phyloP scores from a whole-genome alignment of 2,797 vertebrate species.

The Myotis myotis region DNA sequence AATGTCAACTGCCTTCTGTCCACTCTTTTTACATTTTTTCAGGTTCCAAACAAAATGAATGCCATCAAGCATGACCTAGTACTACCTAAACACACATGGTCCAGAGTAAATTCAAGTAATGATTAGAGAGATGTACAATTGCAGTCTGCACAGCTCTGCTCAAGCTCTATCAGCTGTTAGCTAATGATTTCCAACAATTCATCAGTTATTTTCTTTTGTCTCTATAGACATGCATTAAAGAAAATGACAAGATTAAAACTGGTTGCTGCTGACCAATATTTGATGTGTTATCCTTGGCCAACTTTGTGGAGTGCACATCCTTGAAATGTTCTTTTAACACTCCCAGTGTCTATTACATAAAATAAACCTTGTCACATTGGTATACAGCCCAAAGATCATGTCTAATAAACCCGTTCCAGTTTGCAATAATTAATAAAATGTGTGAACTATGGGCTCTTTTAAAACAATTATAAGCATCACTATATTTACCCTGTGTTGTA shows the following conservation, averaged over 20 bases:
- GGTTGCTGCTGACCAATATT: background rate
- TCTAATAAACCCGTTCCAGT: background rate
- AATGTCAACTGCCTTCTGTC: background rate
- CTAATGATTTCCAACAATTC: slow-evolving; percentile 28
- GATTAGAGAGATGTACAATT: slow-evolving; percentile 30
- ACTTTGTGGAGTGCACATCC: background rate
- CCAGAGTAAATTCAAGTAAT: slow-evolving; percentile 44
- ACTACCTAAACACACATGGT: background rate
- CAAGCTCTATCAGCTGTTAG: slow-evolving; percentile 42
- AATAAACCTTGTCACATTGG: background rate
- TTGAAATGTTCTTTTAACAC: slow-evolving; percentile 5
- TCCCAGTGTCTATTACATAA: background rate
- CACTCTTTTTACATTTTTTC: background rate
- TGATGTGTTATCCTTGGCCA: background rate
- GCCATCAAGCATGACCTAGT: background rate
- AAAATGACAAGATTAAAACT: slow-evolving; percentile 4
- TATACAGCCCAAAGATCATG: background rate
- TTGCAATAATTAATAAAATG: slow-evolving; percentile 19
- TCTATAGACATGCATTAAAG: background rate
- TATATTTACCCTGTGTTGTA: background rate
- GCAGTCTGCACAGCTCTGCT: background rate
- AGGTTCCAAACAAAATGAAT: slow-evolving; percentile 62
- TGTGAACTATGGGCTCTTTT: background rate
- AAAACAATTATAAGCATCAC: background rate
- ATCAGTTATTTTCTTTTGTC: slow-evolving; percentile 6